Percentiles rank a stretch among this genome's conserved stretches.
Conservation (phyloP, 2,888 invertebrate genomes). For the Acleris cristana region DNA sequence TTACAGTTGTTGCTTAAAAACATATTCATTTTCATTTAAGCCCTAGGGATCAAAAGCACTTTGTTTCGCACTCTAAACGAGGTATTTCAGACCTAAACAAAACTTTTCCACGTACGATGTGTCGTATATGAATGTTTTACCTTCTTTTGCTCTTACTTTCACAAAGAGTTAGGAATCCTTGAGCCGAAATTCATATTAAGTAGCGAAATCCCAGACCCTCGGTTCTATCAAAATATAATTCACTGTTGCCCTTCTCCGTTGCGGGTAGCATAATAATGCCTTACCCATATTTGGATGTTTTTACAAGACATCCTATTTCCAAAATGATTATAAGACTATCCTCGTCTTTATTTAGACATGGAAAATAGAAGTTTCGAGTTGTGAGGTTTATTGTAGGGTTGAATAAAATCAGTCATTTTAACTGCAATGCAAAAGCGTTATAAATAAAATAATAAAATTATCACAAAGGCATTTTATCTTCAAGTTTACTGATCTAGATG, state of each 20-base stretch:
- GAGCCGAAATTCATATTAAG: background rate
- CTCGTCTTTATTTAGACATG: background rate
- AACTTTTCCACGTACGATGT: slow-evolving; percentile 1
- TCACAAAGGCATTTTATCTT: no score
- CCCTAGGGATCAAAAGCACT: slow-evolving; percentile 12
- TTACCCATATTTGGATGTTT: background rate
- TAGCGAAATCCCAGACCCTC: slow-evolving; percentile 10
- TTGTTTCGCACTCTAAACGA: slow-evolving; percentile 11
- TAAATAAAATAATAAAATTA: no score
- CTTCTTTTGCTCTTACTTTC: slow-evolving; percentile 3
- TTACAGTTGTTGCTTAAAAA: slow-evolving; percentile 3
- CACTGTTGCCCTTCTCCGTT: background rate
- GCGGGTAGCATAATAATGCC: slow-evolving; percentile 8
- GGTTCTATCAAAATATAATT: slow-evolving; percentile 13
- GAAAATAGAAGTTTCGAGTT: no score
- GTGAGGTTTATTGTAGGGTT: no score
- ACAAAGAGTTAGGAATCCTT: background rate
- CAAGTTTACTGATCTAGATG: no score
- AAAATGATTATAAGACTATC: background rate
- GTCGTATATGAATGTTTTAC: slow-evolving; percentile 6
- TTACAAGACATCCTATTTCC: background rate
- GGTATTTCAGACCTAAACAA: slow-evolving; percentile 6
- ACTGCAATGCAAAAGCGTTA: no score
- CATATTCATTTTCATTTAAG: slow-evolving; percentile 14
- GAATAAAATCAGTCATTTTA: no score